phyloP scores from a whole-genome alignment of 1,140 invertebrate genomes.

The Macrotrachela quadricornifera region DNA sequence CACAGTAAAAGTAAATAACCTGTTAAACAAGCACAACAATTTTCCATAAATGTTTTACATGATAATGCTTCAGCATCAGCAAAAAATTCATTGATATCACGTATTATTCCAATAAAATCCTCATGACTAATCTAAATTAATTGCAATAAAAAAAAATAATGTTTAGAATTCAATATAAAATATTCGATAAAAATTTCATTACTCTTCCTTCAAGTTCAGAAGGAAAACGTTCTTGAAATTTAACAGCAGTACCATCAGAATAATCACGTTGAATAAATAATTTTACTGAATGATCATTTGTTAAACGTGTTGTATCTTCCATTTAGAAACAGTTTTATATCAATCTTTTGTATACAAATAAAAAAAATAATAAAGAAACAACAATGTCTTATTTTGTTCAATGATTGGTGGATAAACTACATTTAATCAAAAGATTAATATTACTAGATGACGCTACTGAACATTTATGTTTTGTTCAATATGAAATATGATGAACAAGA shows the following conservation, averaged over 20 bases:
- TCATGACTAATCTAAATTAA: constrained; percentile 68
- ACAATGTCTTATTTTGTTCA: too few species aligned
- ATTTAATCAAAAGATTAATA: too few species aligned
- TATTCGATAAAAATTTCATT: constrained; percentile 19
- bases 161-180: constrained; percentile 2
- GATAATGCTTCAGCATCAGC: constrained; percentile 75
- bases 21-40: constrained; percentile 79
- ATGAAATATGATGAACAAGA: too few species aligned
- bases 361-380: too few species aligned
- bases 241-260: constrained; percentile 78
- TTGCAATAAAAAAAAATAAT: constrained; percentile 16
- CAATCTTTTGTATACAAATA: too few species aligned
- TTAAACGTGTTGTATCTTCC: too few species aligned
- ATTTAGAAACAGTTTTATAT: too few species aligned
- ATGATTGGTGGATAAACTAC: too few species aligned
- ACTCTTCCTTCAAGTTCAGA: constrained; percentile 75
- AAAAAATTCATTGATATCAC: constrained; percentile 72
- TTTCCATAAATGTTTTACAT: constrained; percentile 80
- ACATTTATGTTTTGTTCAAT: too few species aligned
- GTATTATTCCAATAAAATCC: constrained; percentile 73
- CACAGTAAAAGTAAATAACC: constrained; percentile 88
- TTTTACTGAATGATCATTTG: constrained; percentile 16
- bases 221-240: constrained; percentile 81
- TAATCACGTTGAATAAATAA: constrained; percentile 92
- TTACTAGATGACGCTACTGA: too few species aligned